Evolutionary conservation across 2,888 invertebrate genomes (phyloP).

Genomic region (Mimas tiliae): DNA sequence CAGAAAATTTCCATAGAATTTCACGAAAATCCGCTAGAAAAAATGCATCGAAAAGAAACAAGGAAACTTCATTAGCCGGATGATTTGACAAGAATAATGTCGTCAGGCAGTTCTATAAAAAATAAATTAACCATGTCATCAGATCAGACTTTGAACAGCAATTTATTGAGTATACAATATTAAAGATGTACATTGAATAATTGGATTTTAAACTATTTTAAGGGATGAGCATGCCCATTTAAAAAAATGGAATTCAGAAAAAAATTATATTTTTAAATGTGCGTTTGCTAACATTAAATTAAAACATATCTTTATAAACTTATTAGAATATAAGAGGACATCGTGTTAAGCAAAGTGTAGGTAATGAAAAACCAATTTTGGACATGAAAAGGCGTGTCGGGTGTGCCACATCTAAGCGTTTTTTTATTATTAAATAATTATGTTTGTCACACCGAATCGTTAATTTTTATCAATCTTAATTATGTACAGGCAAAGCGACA

Average conservation of each 20-base stretch:
- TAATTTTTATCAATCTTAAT: not conserved
- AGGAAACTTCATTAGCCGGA: constrained; percentile 72
- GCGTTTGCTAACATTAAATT: not conserved
- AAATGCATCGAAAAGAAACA: constrained; percentile 41
- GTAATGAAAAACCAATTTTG: constrained; percentile 8
- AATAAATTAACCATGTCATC: constrained; percentile 71
- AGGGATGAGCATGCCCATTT: no score
- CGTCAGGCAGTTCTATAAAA: constrained; percentile 69
- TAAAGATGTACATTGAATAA: constrained; percentile 31
- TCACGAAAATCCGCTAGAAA: constrained; percentile 9
- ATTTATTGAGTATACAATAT: constrained; percentile 53
- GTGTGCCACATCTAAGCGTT: not conserved
- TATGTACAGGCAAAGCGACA: not conserved
- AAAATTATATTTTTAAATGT: not conserved
- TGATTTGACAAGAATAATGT: constrained; percentile 76
- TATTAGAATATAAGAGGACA: not conserved
- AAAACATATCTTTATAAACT: constrained; percentile 7
- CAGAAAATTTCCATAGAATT: constrained; percentile 18
- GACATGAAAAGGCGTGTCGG: not conserved
- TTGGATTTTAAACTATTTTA: not conserved
- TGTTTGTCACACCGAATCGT: not conserved
- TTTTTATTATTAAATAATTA: not conserved
- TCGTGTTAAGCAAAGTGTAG: not conserved
- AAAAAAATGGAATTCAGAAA: no score
- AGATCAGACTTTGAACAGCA: constrained; percentile 52